Evolutionary conservation across 2,888 invertebrate species (phyloP), one percentile per base, ranked within the genome.

Genomic region (Nephrotoma guestfalica): DNA sequence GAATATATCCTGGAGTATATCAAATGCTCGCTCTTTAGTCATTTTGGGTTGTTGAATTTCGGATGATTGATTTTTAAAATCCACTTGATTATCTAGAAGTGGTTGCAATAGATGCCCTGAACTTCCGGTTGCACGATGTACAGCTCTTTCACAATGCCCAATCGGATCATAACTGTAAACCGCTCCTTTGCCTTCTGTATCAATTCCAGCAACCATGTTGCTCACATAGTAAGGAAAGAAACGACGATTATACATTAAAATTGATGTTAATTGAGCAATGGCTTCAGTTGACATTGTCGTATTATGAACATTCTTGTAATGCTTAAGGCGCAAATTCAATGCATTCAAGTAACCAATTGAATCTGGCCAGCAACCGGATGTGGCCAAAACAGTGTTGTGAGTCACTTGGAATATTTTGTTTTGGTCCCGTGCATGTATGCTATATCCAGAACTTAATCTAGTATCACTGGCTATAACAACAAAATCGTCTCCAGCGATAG

Each of bases 141-240:
- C 94, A 0, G 95, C 94, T 87, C 95, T 94, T 91, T 98, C 98
- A 89, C 96, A 97, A 89, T 98, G 98, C 0, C 99, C 99, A 88
- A 99, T 96, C 0, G 99, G 99, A 91, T 99, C 99, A 91, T 99
- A 99, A 90, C 97, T 97, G 92, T 96, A 99, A 6, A 99, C 96
- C 89, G 96, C 96, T 7, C 99, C 99, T 90, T 97, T 96, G 3
- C 98, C 99, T 88, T 98, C 95, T 43, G 94, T 94, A 92, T 99
- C 98, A 86, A 99, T 91, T 0, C 99, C 99, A 86, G 97, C 99
- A 86, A 99, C 92, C 85, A 99, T 94, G 90, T 98, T 99, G 42
- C 97, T 97, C 40, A 99, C 96, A 90, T 99, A 99, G 91, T 99
- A 99, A 0, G 99, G 99, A 92, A 99, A 99, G 92, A 99, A 99